phyloP scores from a whole-genome alignment of 1,140 invertebrate genomes.

The Carposina sasakii region DNA sequence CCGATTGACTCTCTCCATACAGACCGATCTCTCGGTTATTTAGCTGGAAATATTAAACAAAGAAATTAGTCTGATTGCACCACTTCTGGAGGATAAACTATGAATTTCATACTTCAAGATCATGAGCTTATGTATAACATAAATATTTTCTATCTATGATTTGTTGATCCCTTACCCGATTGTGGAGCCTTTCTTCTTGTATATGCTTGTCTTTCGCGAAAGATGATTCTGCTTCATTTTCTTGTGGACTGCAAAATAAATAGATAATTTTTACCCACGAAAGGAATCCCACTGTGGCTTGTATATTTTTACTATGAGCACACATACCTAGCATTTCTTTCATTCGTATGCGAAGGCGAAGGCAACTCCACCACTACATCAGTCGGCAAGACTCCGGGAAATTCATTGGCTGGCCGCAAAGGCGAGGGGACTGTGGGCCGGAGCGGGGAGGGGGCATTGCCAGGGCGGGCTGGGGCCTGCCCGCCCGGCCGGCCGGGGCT shows the following conservation, averaged over 20 bases:
- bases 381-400: conserved; percentile 67
- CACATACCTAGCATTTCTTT: conserved; percentile 31
- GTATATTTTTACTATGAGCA: not conserved
- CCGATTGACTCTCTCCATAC: conserved; percentile 80
- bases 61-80: too few species aligned
- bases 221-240: conserved; percentile 47
- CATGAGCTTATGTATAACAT: too few species aligned
- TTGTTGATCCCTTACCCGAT: conserved; percentile 44
- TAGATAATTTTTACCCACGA: too few species aligned
- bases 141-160: not conserved
- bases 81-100: too few species aligned
- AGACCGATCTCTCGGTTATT: conserved; percentile 60
- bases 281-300: not conserved
- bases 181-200: conserved; percentile 54
- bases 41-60: too few species aligned
- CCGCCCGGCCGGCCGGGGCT: conserved; percentile 61
- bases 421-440: conserved; percentile 28
- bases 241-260: conserved; percentile 45
- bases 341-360: conserved; percentile 44
- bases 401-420: conserved; percentile 38
- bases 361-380: conserved; percentile 67
- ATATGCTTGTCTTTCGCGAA: conserved; percentile 52
- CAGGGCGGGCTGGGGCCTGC: too few species aligned
- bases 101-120: too few species aligned
- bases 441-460: conserved; percentile 18